A percentile compares a stretch with the other conserved stretches of the same genome.
These are phyloP conservation scores for Epinephelus cyanopodus DNA, from an alignment of 2,113 vertebrate genomes.

Conservation along the genomic window DNA sequence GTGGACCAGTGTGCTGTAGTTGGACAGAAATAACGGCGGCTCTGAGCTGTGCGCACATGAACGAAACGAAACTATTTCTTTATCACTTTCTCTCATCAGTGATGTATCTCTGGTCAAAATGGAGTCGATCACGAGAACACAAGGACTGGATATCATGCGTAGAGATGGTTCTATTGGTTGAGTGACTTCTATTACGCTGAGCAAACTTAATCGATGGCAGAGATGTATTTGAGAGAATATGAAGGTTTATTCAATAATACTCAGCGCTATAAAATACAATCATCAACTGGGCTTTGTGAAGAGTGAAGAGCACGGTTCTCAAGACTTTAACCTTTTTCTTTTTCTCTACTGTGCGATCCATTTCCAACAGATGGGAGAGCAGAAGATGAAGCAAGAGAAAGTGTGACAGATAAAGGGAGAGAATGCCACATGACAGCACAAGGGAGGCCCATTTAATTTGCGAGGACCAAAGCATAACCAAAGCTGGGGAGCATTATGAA, in stretches of 20 bases:
- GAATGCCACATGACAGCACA: constrained; percentile 58
- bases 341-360: constrained; percentile 13
- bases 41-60: background rate
- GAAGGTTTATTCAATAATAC: constrained; percentile 44
- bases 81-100: constrained; percentile 4
- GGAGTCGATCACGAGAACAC: background rate
- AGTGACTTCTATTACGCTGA: constrained; percentile 34
- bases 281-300: constrained; percentile 21
- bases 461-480: constrained; percentile 69
- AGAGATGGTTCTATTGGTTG: constrained; percentile 3
- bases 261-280: constrained; percentile 15
- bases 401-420: constrained; percentile 38
- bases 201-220: constrained; percentile 29
- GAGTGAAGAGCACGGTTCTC: constrained; percentile 5
- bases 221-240: constrained; percentile 36
- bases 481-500: constrained; percentile 72
- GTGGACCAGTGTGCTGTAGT: background rate
- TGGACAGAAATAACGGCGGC: background rate
- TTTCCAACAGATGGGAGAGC: constrained; percentile 43
- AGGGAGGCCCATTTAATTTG: constrained; percentile 64
- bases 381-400: constrained; percentile 48
- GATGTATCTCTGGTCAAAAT: constrained; percentile 15
- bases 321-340: constrained; percentile 26
- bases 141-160: constrained; percentile 1
- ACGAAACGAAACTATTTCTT: constrained; percentile 6